Evolutionary conservation across 1,140 invertebrate species (phyloP).

Genomic region (Matsumurasca onukii): DNA sequence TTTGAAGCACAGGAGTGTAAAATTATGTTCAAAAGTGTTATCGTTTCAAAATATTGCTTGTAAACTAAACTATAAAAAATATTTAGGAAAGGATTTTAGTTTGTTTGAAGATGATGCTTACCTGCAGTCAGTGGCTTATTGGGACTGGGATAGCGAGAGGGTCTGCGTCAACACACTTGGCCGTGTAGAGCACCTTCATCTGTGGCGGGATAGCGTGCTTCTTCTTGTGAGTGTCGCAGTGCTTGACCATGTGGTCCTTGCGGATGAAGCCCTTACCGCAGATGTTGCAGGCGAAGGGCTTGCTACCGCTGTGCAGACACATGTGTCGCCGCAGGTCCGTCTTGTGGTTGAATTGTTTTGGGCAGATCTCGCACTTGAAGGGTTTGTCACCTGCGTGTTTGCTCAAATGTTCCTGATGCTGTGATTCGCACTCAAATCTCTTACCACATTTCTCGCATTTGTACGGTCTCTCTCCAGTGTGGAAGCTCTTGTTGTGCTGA

Average conservation of each 20-base stretch:
- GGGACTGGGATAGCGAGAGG: not conserved
- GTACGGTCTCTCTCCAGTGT: constrained; percentile 80
- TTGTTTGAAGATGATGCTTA: constrained; percentile 23
- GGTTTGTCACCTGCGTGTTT: constrained; percentile 85
- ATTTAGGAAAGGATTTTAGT: too few species aligned
- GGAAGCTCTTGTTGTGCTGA: constrained; percentile 88
- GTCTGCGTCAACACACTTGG: not conserved
- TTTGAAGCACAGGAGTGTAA: too few species aligned
- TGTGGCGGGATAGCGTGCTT: constrained; percentile 36
- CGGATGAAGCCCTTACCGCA: constrained; percentile 88
- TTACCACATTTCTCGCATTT: constrained; percentile 85
- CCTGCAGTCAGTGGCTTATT: constrained; percentile 23
- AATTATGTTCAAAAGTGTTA: too few species aligned
- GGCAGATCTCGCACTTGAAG: constrained; percentile 84
- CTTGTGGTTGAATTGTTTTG: constrained; percentile 89
- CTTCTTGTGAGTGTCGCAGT: constrained; percentile 78
- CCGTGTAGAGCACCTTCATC: not conserved
- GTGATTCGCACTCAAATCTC: constrained; percentile 66
- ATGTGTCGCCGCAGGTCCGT: constrained; percentile 87
- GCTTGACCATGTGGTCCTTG: constrained; percentile 94
- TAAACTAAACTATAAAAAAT: too few species aligned
- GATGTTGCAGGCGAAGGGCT: constrained; percentile 76
- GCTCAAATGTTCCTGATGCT: constrained; percentile 66
- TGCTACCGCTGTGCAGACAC: constrained; percentile 71
- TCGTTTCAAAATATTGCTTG: too few species aligned